These are phyloP conservation scores for Colletes gigas DNA, from an alignment of 1,140 invertebrate species.

Conservation along the genomic window DNA sequence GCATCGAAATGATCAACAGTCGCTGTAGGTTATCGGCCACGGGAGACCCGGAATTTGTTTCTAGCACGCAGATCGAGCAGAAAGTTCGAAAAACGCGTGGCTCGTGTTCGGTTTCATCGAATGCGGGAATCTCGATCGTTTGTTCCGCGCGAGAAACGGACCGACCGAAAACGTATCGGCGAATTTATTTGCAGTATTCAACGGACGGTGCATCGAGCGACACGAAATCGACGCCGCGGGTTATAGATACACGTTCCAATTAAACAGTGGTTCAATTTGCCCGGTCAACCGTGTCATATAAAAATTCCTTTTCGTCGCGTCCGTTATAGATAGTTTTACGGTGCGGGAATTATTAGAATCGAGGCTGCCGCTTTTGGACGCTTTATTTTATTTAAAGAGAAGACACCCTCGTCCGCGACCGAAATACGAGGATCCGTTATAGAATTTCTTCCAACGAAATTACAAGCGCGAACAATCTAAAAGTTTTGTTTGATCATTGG, in stretches of 20 bases:
- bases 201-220: neutral
- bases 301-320: conserved; percentile 9
- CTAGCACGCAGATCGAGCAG: neutral
- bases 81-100: neutral
- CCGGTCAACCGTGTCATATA: neutral
- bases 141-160: no score
- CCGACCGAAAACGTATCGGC: neutral
- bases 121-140: neutral
- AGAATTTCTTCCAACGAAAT: no score
- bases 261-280: conserved; percentile 18
- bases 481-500: no score
- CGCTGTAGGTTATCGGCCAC: no score
- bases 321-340: conserved; percentile 6
- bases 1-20: no score
- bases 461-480: no score
- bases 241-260: conserved; percentile 1
- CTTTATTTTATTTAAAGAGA: conserved; percentile 3
- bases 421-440: neutral
- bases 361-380: neutral
- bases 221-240: neutral
- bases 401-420: neutral
- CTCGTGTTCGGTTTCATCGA: neutral
- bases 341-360: neutral
- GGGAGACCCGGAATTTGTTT: neutral
- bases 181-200: neutral